A percentile compares a stretch with the other conserved stretches of the same genome.
These are phyloP conservation scores for Clarias platycephalus DNA, from an alignment of 2,797 vertebrate species.

Conservation along the genomic window DNA sequence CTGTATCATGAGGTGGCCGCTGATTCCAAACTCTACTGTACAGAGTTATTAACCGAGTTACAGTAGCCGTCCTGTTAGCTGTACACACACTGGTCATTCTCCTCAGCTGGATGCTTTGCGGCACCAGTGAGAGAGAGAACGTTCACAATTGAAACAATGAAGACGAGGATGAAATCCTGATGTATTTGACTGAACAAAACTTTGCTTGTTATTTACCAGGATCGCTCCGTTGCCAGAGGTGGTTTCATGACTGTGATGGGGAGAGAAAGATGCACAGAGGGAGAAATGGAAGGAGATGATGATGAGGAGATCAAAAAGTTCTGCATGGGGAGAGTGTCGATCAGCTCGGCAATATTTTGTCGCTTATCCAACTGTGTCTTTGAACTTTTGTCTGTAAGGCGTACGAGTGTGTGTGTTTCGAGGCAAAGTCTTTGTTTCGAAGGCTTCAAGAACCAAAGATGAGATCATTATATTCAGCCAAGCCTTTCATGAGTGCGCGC, in stretches of 20 bases:
- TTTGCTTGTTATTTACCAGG: neutral
- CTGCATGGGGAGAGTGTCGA: neutral
- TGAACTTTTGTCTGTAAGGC: conserved; percentile 38
- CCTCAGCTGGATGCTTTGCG: neutral
- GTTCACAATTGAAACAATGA: too few species aligned
- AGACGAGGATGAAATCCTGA: too few species aligned
- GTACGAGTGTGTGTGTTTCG: conserved; percentile 48
- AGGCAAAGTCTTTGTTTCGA: conserved; percentile 69
- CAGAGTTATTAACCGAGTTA: neutral
- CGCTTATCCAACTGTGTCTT: neutral
- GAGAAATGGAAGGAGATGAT: conserved; percentile 35
- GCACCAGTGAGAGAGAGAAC: neutral
- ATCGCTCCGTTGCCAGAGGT: neutral
- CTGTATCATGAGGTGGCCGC: too few species aligned
- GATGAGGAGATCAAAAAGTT: neutral
- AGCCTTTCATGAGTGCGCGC: conserved; percentile 10
- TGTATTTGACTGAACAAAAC: too few species aligned
- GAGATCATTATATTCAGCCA: conserved; percentile 46
- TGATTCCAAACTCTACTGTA: too few species aligned
- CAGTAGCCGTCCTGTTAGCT: neutral
- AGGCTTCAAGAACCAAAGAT: conserved; percentile 64
- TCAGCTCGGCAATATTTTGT: neutral
- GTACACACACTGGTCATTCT: neutral
- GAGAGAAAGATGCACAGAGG: neutral
- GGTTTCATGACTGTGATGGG: too few species aligned